These are phyloP conservation scores for Onchidella celtica DNA, from an alignment of 2,888 invertebrate species.

Conservation along the genomic window DNA sequence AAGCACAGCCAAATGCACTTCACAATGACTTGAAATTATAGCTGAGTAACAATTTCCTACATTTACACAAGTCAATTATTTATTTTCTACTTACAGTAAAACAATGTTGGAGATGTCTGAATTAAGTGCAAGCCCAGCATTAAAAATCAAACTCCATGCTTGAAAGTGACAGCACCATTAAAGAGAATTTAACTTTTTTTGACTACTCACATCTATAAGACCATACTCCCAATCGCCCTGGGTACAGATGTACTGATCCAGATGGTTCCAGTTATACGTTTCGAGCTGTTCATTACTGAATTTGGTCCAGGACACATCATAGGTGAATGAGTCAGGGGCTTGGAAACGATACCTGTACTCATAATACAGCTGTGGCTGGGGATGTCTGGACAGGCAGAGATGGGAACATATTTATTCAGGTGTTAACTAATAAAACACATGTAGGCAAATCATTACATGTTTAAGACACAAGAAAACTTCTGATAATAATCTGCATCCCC, in stretches of 20 bases:
- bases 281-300: constrained; percentile 97
- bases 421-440: not conserved
- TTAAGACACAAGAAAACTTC: too few relatives aligned
- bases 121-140: too few relatives aligned
- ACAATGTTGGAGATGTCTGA: too few relatives aligned
- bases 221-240: constrained; percentile 92
- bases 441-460: not conserved
- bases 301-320: constrained; percentile 96
- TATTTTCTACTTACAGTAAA: too few relatives aligned
- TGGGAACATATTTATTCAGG: not conserved
- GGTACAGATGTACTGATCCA: constrained; percentile 98
- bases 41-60: too few relatives aligned
- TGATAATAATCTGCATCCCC: too few relatives aligned
- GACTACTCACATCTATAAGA: constrained; percentile 89
- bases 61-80: too few relatives aligned
- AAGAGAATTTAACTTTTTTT: too few relatives aligned
- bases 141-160: too few relatives aligned
- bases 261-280: constrained; percentile 98
- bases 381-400: constrained; percentile 85
- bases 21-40: too few relatives aligned
- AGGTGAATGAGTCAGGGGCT: constrained; percentile 81
- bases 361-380: constrained; percentile 93
- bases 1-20: too few relatives aligned
- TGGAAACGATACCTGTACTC: constrained; percentile 82
- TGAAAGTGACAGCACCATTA: too few relatives aligned